Evolutionary conservation across 1,140 invertebrate genomes (phyloP).

Genomic region (Heliothis subflexa): DNA sequence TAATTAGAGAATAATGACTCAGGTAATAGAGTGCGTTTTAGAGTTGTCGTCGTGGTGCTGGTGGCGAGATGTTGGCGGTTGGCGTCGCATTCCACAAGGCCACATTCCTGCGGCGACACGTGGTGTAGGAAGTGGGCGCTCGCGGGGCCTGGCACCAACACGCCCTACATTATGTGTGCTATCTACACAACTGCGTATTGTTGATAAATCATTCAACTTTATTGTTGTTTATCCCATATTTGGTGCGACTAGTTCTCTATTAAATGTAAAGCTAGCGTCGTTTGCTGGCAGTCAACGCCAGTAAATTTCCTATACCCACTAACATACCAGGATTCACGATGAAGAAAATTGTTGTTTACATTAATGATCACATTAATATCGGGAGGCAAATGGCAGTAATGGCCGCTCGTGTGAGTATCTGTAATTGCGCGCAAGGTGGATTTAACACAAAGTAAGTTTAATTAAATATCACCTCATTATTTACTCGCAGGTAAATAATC

Average conservation of each 20-base stretch:
- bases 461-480: constrained; percentile 40
- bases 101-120: constrained; percentile 56
- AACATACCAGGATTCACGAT: constrained; percentile 24
- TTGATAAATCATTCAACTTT: constrained; percentile 47
- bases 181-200: constrained; percentile 9
- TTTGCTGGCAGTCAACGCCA: constrained; percentile 3
- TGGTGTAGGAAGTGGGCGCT: constrained; percentile 55
- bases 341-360: constrained; percentile 40
- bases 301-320: constrained; percentile 30
- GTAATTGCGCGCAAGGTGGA: constrained; percentile 36
- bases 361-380: constrained; percentile 43
- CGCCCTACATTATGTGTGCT: constrained; percentile 34
- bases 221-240: constrained; percentile 46
- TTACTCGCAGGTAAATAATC: constrained; percentile 18
- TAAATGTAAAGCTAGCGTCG: neutral
- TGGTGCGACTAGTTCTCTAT: constrained; percentile 17
- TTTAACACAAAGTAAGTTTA: constrained; percentile 37
- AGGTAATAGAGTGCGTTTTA: constrained; percentile 17
- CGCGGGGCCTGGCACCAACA: constrained; percentile 46
- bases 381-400: constrained; percentile 28
- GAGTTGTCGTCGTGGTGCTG: neutral
- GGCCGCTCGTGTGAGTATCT: constrained; percentile 3
- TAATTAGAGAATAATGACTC: neutral
- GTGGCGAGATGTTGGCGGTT: constrained; percentile 29
- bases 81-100: constrained; percentile 50